A percentile compares a stretch with the other conserved stretches of the same genome.
phyloP scores from a whole-genome alignment of 2,113 vertebrate genomes.

The Megaceryle torquata region DNA sequence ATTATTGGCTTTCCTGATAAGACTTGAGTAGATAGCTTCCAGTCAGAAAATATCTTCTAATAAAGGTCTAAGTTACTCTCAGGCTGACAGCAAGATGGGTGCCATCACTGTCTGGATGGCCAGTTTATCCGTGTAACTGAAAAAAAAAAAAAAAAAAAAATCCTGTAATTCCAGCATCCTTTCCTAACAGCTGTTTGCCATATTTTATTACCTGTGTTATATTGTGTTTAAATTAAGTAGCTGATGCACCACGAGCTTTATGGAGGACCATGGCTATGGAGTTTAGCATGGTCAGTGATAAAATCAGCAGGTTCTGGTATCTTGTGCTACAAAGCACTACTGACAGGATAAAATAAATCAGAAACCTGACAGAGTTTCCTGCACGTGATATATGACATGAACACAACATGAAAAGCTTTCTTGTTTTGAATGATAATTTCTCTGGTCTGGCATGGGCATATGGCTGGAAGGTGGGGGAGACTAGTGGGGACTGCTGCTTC shows the following conservation, averaged over 20 bases:
- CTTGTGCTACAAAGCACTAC: background rate
- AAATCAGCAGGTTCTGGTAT: background rate
- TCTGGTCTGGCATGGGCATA: too few species aligned
- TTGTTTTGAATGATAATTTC: background rate
- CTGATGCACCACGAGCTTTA: background rate
- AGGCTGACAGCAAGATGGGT: background rate
- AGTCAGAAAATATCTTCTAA: background rate
- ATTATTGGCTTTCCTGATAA: background rate
- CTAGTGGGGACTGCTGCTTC: background rate
- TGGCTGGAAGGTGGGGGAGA: accelerated
- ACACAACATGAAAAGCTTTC: background rate
- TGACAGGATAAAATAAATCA: background rate
- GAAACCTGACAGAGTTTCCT: background rate
- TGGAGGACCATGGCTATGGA: background rate
- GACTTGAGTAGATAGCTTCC: background rate
- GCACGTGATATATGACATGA: background rate
- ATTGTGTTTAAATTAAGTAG: background rate
- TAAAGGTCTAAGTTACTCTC: background rate
- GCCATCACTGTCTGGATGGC: background rate
- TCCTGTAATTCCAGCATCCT: background rate
- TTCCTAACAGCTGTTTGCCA: background rate
- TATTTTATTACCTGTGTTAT: background rate
- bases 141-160: background rate
- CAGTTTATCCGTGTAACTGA: background rate
- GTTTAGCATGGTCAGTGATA: background rate